Base-by-base conservation (phyloP, 1,140 invertebrate species). In the Drosophila santomea region DNA sequence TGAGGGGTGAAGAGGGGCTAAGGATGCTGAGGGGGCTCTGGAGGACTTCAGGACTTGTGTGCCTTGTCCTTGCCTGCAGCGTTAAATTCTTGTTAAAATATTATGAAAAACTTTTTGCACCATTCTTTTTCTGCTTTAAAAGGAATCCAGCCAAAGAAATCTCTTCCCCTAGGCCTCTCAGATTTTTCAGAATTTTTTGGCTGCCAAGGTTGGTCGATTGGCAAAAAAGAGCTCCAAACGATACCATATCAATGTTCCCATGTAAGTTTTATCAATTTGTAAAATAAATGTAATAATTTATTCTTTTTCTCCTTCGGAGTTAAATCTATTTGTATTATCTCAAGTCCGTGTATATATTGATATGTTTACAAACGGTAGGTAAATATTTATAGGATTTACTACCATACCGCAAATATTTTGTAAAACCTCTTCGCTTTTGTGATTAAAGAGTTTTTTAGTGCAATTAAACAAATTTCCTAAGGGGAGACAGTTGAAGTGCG, bases 31-130 rank as follows among this genome's bases (percentile, higher is more conserved):
- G 14, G 28, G 12, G 23, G 17, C 15, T 32, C 38, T 25, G 62
- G 48, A 41, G 38, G 54, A 58, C 47, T 38, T 54, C 43, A 57
- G 67, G 64, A 69, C 51, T 71, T 57, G 64, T 71, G 66, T 71
- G 67, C 67, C 32, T 71, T 60, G 79, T 74, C 82, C 83, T 86
- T 68, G 82, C 82, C 82, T 68, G 63, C 60, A 81, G 82, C 82
- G 62, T 82, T 76, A 86, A 86, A 86, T 86, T 86, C 82, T 86
- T 86, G 74, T 72, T 81, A 78, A 86, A 86, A 86, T 75, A 82
- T 81, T 86, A 72, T 81, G 69, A 39, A 52, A 63, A 86, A 81
- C 74, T 86, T 67, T 25, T 75, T 61, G 39, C 45, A 67, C 51
- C 74, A 78, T 72, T 72, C 38, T 14, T 51, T 47, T 77, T 59